Base-by-base conservation (phyloP, 1,140 invertebrate species). In the Drosophila willistoni region DNA sequence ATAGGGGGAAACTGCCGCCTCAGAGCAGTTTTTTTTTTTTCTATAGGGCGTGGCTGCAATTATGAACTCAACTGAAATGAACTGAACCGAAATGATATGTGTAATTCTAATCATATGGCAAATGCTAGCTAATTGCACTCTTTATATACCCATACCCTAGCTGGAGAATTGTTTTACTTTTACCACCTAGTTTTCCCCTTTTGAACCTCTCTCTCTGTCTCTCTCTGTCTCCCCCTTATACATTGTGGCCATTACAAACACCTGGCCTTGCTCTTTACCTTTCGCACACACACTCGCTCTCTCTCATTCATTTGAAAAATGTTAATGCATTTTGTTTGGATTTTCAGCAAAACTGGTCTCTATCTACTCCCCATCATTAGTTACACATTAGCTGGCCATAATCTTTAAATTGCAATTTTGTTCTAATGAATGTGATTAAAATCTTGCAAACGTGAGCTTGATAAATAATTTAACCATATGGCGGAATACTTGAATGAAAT, bases 1-100 rank as follows among this genome's bases (percentile, higher is more conserved):
- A 76, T 76, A n/a, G 73, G 64, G 1, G 34, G 34, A 4, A 64
- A 51, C 44, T 17, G n/a, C 39, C 39, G 41, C 36, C 12, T 5
- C 13, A 47, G 44, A 47, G 14, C 44, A 9, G 44, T 51, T 14
- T 44, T 44, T 44, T 14, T 17, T 44, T 19, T 9, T 19, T 19
- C 17, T 19, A 9, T 19, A 17, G 19, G 44, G 44, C 44, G 44
- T 19, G 44, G 17, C 9, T 51, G 19, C 44, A 51, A 29, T 29
- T 29, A 29, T 29, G 29, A 29, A 29, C 29, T 29, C 29, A 29
- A 29, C 5, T 29, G n/a, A 44, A 44, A 4, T 44, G 6, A 47
- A 47, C 14, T 19, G 44, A 51, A 51, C 44, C 17, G 17, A 51
- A 51, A 51, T 51, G 9, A 51, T 51, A 51, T 51, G 10, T 51